Conservation (phyloP, 2,888 invertebrate genomes). For the Melanostoma scalare region DNA sequence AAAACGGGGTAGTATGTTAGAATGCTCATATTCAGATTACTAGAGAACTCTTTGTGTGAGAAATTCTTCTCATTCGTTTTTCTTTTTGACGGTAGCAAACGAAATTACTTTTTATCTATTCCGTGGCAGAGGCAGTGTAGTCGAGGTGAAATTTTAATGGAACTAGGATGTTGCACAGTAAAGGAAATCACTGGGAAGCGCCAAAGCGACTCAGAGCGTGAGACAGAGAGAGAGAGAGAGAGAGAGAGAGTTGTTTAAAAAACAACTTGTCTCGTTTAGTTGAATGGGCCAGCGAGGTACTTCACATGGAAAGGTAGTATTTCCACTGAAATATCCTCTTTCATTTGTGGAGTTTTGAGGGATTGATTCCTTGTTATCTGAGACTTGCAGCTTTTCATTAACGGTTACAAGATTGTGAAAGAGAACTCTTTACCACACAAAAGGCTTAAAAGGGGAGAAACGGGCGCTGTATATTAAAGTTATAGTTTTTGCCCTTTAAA, state of each 20-base stretch:
- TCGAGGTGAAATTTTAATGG: constrained; percentile 52
- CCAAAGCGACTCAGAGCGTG: too few relatives aligned
- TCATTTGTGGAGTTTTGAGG: constrained; percentile 30
- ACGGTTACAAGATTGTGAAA: constrained; percentile 15
- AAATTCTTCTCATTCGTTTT: constrained; percentile 1
- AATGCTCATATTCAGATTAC: constrained; percentile 65
- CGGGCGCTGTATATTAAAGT: background rate
- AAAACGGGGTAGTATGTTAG: constrained; percentile 37
- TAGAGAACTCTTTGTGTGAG: constrained; percentile 47
- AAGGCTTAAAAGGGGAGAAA: background rate
- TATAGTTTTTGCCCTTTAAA: constrained; percentile 1
- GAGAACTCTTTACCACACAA: constrained; percentile 6
- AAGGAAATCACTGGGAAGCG: constrained; percentile 21
- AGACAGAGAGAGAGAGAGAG: too few relatives aligned
- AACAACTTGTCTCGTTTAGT: constrained; percentile 10
- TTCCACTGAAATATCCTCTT: constrained; percentile 22
- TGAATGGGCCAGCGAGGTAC: constrained; percentile 6
- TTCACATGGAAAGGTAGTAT: background rate
- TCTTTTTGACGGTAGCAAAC: constrained; percentile 31
- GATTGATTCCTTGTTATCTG: constrained; percentile 71
- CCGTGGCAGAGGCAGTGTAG: constrained; percentile 24
- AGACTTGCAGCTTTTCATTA: constrained; percentile 68
- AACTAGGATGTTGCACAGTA: constrained; percentile 45
- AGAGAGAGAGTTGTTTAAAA: too few relatives aligned
- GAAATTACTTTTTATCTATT: constrained; percentile 67